Conservation (phyloP, 2,113 vertebrate species). For the Suncus etruscus region DNA sequence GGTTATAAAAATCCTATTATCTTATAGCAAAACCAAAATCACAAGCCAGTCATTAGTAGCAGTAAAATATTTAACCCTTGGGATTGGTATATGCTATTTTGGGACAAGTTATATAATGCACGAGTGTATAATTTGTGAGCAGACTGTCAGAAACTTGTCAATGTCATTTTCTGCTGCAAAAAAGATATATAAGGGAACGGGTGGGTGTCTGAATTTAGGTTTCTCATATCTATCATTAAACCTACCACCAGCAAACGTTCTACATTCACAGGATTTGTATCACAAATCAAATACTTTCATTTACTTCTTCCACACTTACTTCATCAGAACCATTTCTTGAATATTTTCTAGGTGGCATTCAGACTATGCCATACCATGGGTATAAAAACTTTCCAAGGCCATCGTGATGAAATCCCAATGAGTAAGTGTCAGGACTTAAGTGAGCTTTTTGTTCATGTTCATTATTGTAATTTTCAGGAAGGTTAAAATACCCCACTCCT, state of each 20-base stretch:
- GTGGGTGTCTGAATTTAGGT: not conserved
- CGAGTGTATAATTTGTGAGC: constrained; percentile 41
- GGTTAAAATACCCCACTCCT: not conserved
- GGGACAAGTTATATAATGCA: constrained; percentile 39
- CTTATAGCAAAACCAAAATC: not conserved
- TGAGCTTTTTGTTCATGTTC: not conserved
- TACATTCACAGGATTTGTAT: not conserved
- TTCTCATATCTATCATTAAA: constrained; percentile 39
- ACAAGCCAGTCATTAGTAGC: not conserved
- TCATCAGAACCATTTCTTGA: not conserved
- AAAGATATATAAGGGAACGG: constrained; percentile 1
- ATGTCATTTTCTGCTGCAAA: not conserved
- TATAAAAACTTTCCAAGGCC: not conserved
- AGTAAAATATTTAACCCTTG: constrained; percentile 50
- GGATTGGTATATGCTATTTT: constrained; percentile 24
- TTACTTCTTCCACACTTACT: constrained; percentile 22
- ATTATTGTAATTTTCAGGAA: not conserved
- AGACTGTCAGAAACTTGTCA: constrained; percentile 57
- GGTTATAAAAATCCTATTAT: not conserved
- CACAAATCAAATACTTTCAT: not conserved
- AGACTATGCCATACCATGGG: not conserved
- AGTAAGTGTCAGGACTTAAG: not conserved
- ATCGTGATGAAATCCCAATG: not conserved
- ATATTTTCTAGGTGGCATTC: not conserved
- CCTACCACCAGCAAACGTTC: not conserved